These are phyloP conservation scores for Adelges cooleyi DNA, from an alignment of 1,140 invertebrate genomes.

Conservation along the genomic window DNA sequence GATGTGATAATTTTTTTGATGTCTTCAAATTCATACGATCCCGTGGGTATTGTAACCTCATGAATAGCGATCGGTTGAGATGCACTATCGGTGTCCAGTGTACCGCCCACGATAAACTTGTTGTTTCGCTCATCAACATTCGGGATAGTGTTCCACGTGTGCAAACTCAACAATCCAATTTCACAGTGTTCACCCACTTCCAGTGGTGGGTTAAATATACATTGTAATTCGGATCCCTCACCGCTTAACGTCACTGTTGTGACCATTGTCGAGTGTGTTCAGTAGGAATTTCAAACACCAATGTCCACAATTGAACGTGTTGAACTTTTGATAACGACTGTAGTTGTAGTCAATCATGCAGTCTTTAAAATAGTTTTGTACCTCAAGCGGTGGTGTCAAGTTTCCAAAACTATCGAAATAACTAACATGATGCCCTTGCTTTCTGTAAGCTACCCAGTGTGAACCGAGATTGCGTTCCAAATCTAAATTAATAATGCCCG, in stretches of 20 bases:
- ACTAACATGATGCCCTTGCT: conserved; percentile 32
- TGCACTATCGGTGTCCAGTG: neutral
- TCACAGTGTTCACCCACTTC: conserved; percentile 30
- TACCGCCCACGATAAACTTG: neutral
- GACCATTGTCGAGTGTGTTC: too few relatives aligned
- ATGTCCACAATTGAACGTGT: conserved; percentile 32
- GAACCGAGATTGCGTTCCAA: conserved; percentile 32
- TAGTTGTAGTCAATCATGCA: conserved; percentile 34
- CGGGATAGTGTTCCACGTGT: neutral
- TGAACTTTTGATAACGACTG: conserved; percentile 31
- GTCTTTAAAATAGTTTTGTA: conserved; percentile 33
- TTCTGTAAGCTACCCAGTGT: conserved; percentile 37
- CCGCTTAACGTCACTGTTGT: conserved; percentile 30
- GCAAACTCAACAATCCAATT: conserved; percentile 31
- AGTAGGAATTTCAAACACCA: conserved; percentile 33
- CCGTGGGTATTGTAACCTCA: neutral
- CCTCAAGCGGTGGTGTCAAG: conserved; percentile 33
- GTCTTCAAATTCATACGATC: neutral
- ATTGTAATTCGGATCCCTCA: conserved; percentile 25
- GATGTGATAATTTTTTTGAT: too few relatives aligned
- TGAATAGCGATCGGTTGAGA: too few relatives aligned
- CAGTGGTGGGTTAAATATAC: conserved; percentile 32
- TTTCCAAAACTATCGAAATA: conserved; percentile 37
- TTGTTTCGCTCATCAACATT: neutral
- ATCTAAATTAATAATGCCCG: conserved; percentile 36